phyloP scores from a whole-genome alignment of 2,888 invertebrate genomes.

The Drosophila seclusa region DNA sequence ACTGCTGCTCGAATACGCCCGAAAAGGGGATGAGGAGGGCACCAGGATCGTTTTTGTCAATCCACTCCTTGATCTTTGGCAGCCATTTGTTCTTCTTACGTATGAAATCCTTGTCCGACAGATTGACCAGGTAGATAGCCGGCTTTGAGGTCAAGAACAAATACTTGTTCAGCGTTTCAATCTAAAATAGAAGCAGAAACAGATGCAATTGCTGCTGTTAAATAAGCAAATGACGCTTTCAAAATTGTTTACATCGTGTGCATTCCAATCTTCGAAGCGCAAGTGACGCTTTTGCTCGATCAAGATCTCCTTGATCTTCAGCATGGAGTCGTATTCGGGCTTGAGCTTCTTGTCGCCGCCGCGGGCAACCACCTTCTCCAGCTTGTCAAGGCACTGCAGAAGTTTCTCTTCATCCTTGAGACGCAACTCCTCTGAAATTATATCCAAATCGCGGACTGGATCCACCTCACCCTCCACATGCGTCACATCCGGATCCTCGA shows the following conservation, averaged over 20 bases:
- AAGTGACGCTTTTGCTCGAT: slow-evolving; percentile 96
- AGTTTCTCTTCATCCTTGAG: slow-evolving; percentile 97
- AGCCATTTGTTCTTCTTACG: slow-evolving; percentile 99
- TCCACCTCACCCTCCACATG: slow-evolving; percentile 99
- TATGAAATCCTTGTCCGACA: slow-evolving; percentile 99
- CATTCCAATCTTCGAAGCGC: slow-evolving; percentile 96
- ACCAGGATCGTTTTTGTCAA: slow-evolving; percentile 98
- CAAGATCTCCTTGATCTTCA: slow-evolving; percentile 93
- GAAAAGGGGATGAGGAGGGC: slow-evolving; percentile 98
- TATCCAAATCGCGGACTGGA: slow-evolving; percentile 97
- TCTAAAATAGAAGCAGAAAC: slow-evolving; percentile 87
- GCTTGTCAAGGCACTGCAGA: slow-evolving; percentile 92
- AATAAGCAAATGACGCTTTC: background rate
- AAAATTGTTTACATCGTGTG: slow-evolving; percentile 90
- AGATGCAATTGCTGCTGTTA: background rate
- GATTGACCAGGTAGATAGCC: slow-evolving; percentile 97
- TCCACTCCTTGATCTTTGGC: slow-evolving; percentile 98
- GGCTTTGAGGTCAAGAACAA: slow-evolving; percentile 99
- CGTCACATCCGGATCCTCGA: slow-evolving; percentile 98
- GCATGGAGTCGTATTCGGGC: slow-evolving; percentile 95
- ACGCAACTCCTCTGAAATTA: slow-evolving; percentile 97
- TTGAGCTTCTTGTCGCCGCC: slow-evolving; percentile 97
- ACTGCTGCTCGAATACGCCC: slow-evolving; percentile 94
- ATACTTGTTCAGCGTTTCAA: slow-evolving; percentile 98
- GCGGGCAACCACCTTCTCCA: slow-evolving; percentile 92